Percentiles rank a stretch among this genome's conserved stretches.
Evolutionary conservation across 2,888 invertebrate genomes (phyloP).

Genomic region (Anaspis maculata): DNA sequence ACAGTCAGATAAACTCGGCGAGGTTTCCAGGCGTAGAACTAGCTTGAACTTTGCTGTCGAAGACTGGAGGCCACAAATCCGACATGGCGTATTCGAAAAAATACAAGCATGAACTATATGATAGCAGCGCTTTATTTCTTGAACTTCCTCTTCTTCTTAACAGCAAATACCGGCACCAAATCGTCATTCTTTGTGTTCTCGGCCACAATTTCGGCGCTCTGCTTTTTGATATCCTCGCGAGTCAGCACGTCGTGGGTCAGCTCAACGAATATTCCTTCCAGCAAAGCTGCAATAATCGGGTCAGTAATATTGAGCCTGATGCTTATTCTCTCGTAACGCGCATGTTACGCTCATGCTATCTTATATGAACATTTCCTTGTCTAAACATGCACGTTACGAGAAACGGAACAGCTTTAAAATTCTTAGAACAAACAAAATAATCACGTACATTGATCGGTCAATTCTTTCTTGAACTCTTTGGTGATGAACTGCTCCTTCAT

Average conservation of each 20-base stretch:
- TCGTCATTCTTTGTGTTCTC: constrained; percentile 24
- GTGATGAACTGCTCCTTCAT: constrained; percentile 24
- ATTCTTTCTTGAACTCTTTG: constrained; percentile 16
- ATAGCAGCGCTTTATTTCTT: no score
- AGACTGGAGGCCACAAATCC: no score
- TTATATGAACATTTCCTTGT: neutral
- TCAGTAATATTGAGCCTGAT: no score
- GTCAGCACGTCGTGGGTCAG: constrained; percentile 21
- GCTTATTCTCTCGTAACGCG: neutral
- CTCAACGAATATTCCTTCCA: constrained; percentile 25
- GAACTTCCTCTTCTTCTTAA: neutral
- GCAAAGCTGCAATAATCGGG: constrained; percentile 21
- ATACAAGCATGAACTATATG: no score
- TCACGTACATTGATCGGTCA: constrained; percentile 26
- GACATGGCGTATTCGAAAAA: no score
- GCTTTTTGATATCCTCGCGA: constrained; percentile 29
- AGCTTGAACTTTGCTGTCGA: no score
- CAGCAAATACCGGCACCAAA: constrained; percentile 11
- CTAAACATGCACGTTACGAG: no score
- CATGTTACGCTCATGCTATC: constrained; percentile 1
- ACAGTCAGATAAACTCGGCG: no score
- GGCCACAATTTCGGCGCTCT: constrained; percentile 29
- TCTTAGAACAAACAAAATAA: constrained; percentile 1
- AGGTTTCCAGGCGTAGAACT: no score
- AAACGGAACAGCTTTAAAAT: constrained; percentile 1